Evolutionary conservation across 2,888 invertebrate genomes (phyloP).

Genomic region (Cordilura impudica): DNA sequence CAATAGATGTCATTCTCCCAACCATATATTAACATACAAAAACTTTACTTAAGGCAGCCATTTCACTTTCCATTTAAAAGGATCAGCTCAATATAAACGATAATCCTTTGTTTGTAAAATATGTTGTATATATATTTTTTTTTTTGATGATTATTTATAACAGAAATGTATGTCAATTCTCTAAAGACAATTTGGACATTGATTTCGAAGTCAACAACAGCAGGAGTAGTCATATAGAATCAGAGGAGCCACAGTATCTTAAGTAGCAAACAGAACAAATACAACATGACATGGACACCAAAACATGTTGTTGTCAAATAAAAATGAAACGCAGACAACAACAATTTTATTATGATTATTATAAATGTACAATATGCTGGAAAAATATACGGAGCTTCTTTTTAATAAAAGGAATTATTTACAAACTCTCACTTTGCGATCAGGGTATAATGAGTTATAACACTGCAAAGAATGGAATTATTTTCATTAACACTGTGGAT

Average conservation of each 20-base stretch:
- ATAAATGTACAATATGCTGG: too few species aligned
- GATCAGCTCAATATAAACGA: too few species aligned
- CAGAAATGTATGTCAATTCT: conserved; percentile 62
- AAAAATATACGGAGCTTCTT: too few species aligned
- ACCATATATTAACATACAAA: conserved; percentile 59
- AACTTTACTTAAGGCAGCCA: conserved; percentile 42
- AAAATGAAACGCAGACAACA: conserved; percentile 54
- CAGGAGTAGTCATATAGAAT: conserved; percentile 22
- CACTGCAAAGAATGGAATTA: too few species aligned
- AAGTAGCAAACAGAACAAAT: conserved; percentile 31
- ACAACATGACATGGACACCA: conserved; percentile 62
- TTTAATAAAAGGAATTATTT: too few species aligned
- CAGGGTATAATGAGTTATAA: too few species aligned
- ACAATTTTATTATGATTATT: conserved; percentile 56
- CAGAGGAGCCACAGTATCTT: conserved; percentile 12
- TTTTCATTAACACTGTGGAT: too few species aligned
- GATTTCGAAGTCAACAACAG: conserved; percentile 32
- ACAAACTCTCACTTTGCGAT: too few species aligned
- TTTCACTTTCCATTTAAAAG: too few species aligned
- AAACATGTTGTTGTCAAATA: conserved; percentile 63
- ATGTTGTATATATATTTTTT: too few species aligned
- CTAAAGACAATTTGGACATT: conserved; percentile 58
- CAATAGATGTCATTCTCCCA: conserved; percentile 36
- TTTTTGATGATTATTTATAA: conserved; percentile 60
- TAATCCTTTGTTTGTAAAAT: too few species aligned